Base-by-base conservation (phyloP, 2,888 invertebrate genomes). In the Drosophila paracracens region DNA sequence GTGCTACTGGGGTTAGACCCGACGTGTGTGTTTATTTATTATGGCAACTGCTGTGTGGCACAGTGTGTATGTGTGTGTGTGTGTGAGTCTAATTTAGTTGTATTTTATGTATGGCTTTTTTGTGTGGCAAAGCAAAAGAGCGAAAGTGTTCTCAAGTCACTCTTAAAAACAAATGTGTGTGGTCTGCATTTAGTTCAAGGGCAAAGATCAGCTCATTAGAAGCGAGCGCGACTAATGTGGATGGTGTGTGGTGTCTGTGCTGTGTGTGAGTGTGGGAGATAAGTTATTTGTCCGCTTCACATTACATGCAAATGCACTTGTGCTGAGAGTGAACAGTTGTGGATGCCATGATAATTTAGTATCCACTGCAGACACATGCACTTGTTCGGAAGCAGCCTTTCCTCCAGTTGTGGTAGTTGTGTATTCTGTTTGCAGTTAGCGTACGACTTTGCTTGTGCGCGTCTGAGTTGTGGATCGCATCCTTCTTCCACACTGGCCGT, bases 1-100 rank as follows among this genome's bases (percentile, higher is more conserved):
- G 48, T 18, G 40, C 52, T 70, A 67, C 70, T 74, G 84, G 65
- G 72, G 83, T 74, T 61, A 66, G 74, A 57, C 21, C 59, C 67
- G 53, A 46, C 74, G 72, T 74, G 70, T 74, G 70, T 88, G 84
- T 83, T 86, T 82, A 82, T 88, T 86, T 83, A 82, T 86, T 81
- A 88, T 80, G 76, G 76, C 35, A 43, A 57, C 58, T 68, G 35
- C 74, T 81, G 80, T 84, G 64, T 67, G 61, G 65, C 59, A 58
- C 46, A 64, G 51, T 38, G 56, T 54, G 35, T 60, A 50, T 50
- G 40, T 36, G 13, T 43, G 18, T 51, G 61, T 46, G 51, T 61
- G 52, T 67, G 67, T 52, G 65, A 40, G 48, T 43, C 36, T 40
- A 43, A 57, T 36, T 54, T 40, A 27, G 66, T 60, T 56, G 35